Percentiles rank a stretch among this genome's conserved stretches.
Evolutionary conservation across 2,888 invertebrate species (phyloP).

Genomic region (Linnaemya vulpina): DNA sequence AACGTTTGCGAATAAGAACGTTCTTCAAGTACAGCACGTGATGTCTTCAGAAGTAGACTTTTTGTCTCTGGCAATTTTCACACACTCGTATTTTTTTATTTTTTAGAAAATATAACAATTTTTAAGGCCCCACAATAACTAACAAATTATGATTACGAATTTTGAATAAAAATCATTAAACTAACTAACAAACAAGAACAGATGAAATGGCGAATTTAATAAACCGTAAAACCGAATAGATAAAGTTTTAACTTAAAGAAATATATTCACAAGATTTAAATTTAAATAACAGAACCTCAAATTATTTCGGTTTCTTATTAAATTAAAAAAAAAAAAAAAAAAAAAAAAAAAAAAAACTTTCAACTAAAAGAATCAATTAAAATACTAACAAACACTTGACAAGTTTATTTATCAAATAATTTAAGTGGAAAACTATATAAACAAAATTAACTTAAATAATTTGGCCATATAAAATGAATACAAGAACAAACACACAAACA

Average conservation of each 20-base stretch:
- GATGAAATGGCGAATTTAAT: slow-evolving; percentile 66
- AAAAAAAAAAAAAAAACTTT: slow-evolving; percentile 20
- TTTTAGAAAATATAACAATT: slow-evolving; percentile 39
- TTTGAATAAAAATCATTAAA: slow-evolving; percentile 34
- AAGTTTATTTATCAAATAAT: slow-evolving; percentile 56
- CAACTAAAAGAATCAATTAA: slow-evolving; percentile 38
- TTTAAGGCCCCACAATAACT: slow-evolving; percentile 23
- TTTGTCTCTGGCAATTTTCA: not conserved
- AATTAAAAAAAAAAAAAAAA: slow-evolving; percentile 49
- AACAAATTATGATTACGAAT: slow-evolving; percentile 67
- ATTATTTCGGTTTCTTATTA: slow-evolving; percentile 73
- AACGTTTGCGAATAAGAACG: no score
- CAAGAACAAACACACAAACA: slow-evolving; percentile 17
- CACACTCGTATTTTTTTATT: slow-evolving; percentile 10
- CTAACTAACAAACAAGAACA: slow-evolving; percentile 1
- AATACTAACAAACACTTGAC: slow-evolving; percentile 44
- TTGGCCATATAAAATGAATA: slow-evolving; percentile 67
- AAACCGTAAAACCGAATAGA: slow-evolving; percentile 39
- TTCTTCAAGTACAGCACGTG: not conserved
- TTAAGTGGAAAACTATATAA: slow-evolving; percentile 44
- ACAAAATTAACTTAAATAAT: slow-evolving; percentile 40
- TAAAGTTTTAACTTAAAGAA: slow-evolving; percentile 22
- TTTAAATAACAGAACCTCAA: slow-evolving; percentile 70
- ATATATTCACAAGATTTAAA: slow-evolving; percentile 10
- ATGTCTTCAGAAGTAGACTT: not conserved